Conservation (phyloP, 1,140 invertebrate genomes). For the Oedothorax gibbosus region DNA sequence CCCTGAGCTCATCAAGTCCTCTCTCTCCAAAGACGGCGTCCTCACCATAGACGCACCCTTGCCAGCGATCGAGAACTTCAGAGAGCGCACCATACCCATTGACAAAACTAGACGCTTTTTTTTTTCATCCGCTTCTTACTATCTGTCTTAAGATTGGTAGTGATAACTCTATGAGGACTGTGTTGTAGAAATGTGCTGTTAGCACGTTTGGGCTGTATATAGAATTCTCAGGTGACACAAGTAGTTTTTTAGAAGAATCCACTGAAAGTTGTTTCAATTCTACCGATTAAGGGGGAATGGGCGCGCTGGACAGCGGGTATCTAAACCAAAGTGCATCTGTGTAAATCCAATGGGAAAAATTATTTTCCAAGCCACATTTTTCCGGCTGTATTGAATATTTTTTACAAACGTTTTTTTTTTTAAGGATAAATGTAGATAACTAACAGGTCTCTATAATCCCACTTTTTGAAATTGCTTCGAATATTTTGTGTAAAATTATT, state of each 20-base stretch:
- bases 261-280: neutral
- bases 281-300: neutral
- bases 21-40: constrained; percentile 69
- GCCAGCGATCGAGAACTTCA: constrained; percentile 62
- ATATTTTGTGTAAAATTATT: too few relatives aligned
- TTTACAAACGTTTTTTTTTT: too few relatives aligned
- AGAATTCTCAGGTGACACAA: neutral
- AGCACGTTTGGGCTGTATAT: constrained; percentile 16
- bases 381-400: too few relatives aligned
- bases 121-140: neutral
- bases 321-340: too few relatives aligned
- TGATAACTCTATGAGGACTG: neutral
- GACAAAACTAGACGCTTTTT: constrained; percentile 51
- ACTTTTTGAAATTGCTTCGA: too few relatives aligned
- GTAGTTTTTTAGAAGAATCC: neutral
- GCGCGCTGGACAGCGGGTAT: too few relatives aligned
- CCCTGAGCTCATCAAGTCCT: constrained; percentile 68
- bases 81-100: constrained; percentile 60
- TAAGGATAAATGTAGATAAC: too few relatives aligned
- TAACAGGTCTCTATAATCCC: too few relatives aligned
- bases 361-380: too few relatives aligned
- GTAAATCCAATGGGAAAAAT: too few relatives aligned
- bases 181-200: neutral
- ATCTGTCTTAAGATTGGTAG: constrained; percentile 11
- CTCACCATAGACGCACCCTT: constrained; percentile 70